phyloP scores from a whole-genome alignment of 2,888 invertebrate genomes.

The Poecilus cupreus region DNA sequence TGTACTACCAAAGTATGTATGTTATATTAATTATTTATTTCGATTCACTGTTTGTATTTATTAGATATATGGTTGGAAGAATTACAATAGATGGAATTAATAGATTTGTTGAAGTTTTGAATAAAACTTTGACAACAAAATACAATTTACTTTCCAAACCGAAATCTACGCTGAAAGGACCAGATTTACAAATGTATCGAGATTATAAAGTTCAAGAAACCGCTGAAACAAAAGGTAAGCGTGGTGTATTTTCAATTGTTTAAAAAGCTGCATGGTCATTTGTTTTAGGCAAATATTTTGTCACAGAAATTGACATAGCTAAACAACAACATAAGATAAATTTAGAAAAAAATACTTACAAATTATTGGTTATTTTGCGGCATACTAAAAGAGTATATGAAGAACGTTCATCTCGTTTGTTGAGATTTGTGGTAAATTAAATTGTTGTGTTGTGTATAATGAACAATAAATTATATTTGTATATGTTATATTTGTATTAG shows the following conservation, averaged over 20 bases:
- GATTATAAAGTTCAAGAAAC: conserved; percentile 56
- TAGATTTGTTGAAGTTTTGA: conserved; percentile 58
- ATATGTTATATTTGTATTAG: conserved; percentile 41
- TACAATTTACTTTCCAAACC: conserved; percentile 59
- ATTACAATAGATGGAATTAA: conserved; percentile 56
- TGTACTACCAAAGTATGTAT: conserved; percentile 29
- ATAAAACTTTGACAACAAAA: conserved; percentile 53
- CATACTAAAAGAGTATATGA: conserved; percentile 55
- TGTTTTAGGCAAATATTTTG: conserved; percentile 57
- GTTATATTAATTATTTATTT: neutral
- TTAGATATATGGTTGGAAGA: conserved; percentile 60
- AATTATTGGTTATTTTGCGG: conserved; percentile 59
- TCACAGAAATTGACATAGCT: conserved; percentile 61
- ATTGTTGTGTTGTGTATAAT: neutral
- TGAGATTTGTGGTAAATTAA: conserved; percentile 27
- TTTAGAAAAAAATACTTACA: conserved; percentile 58
- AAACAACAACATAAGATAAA: conserved; percentile 43
- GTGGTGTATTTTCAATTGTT: too few relatives aligned
- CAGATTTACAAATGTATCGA: conserved; percentile 49
- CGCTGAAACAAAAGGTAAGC: conserved; percentile 57
- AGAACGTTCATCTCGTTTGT: conserved; percentile 15
- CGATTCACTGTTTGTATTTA: too few relatives aligned
- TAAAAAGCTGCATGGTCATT: neutral
- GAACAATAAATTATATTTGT: conserved; percentile 2
- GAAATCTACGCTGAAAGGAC: conserved; percentile 44